A percentile compares a stretch with the other conserved stretches of the same genome.
Evolutionary conservation across 2,888 invertebrate species (phyloP).

Genomic region (Lithophane socia): DNA sequence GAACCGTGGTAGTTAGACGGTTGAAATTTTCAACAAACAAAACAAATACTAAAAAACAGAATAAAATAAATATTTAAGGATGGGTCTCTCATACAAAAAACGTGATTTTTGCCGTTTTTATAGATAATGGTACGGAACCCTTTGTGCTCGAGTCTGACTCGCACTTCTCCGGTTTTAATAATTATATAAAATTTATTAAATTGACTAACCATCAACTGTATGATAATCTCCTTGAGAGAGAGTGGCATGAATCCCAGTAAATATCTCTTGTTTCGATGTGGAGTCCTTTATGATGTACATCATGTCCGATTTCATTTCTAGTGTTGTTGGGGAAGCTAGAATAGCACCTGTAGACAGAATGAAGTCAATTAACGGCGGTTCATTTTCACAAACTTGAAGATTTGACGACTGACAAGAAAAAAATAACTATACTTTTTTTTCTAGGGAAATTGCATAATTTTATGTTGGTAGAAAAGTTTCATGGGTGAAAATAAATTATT

Average conservation of each 20-base stretch:
- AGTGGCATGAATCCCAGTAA: constrained; percentile 56
- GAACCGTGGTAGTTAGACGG: too few species aligned
- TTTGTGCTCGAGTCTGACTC: too few species aligned
- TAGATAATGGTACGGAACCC: too few species aligned
- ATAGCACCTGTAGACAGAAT: constrained; percentile 29
- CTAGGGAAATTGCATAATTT: background rate
- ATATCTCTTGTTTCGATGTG: constrained; percentile 30
- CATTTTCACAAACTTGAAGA: background rate
- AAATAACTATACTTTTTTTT: background rate
- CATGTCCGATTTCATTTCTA: constrained; percentile 33
- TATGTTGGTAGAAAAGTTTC: background rate
- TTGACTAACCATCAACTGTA: constrained; percentile 44
- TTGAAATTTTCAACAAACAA: too few species aligned
- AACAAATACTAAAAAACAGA: too few species aligned
- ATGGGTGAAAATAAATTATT: too few species aligned
- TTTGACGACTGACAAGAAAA: background rate
- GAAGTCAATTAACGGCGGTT: background rate
- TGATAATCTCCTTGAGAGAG: constrained; percentile 48
- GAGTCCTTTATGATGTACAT: constrained; percentile 3
- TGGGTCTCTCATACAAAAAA: too few species aligned
- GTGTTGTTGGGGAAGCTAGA: constrained; percentile 51
- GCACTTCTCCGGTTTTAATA: too few species aligned
- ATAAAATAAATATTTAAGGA: too few species aligned
- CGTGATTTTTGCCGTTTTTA: too few species aligned
- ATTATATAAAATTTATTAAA: background rate